Conservation (phyloP, 1,140 invertebrate genomes). For the Ganaspis sp. region DNA sequence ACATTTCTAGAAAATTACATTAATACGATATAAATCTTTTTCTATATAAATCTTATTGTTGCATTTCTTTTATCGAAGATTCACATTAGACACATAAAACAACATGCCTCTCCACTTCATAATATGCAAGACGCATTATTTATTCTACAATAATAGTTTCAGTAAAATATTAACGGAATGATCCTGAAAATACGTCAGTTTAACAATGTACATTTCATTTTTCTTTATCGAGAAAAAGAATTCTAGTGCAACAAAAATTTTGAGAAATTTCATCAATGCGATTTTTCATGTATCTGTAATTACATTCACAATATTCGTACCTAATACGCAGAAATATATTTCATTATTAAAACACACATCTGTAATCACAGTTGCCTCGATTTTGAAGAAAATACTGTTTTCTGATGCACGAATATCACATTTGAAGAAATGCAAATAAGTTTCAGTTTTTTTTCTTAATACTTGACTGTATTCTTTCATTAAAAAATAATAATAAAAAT, state of each 20-base stretch:
- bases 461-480: background rate
- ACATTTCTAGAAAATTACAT: background rate
- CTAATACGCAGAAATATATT: background rate
- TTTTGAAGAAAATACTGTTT: constrained; percentile 18
- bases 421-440: constrained; percentile 23
- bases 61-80: background rate
- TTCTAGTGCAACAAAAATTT: background rate
- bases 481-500: background rate
- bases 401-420: constrained; percentile 10
- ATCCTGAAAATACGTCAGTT: constrained; percentile 1
- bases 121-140: background rate
- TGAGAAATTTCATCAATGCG: background rate
- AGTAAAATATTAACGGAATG: constrained; percentile 25
- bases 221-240: background rate
- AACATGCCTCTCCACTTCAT: background rate
- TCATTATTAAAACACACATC: constrained; percentile 25
- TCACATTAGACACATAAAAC: constrained; percentile 1
- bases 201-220: background rate
- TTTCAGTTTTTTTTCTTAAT: no score
- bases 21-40: constrained; percentile 9
- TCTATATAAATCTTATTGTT: background rate
- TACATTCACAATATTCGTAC: background rate
- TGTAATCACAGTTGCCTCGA: constrained; percentile 13
- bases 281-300: background rate
- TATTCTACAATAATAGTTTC: background rate